Base-by-base conservation (phyloP, 2,113 vertebrate species). In the Octodon degus region DNA sequence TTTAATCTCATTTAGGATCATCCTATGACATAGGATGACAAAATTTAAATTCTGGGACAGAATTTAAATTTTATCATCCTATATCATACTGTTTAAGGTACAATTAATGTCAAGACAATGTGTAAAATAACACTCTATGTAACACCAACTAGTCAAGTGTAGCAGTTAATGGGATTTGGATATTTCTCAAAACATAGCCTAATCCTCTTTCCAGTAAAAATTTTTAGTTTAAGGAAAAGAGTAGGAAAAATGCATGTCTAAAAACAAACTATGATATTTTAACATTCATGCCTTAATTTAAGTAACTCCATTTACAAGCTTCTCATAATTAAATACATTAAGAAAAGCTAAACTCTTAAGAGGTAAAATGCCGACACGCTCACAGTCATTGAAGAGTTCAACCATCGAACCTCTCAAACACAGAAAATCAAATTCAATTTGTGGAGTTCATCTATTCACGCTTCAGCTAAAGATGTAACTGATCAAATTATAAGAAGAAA, bases 401-500 rank as follows among this genome's bases (percentile, higher is more conserved):
- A 65, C 12, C 40, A 14, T 47, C 11, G 5, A 94, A 22, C 43
- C 4, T 86, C 30, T 79, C 25, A 30, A 70, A 58, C 22, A 91
- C 5, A 97, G 43, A 62, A 34, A 50, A 80, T 7, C 80, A 91
- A 95, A 63, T 19, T 83, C 27, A 87, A 87, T 72, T 34, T 22
- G 19, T 67, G 24, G 87, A 77, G 47, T 30, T 86, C 37, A 24
- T 80, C 67, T 74, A 76, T 32, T 92, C 50, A 86, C 82, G 92
- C 27, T 70, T 90, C 72, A 63, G 32, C 62, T 83, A 58, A 34
- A 83, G 3, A 60, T 55, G 30, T 50, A 80, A 92, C 63, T 63
- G 20, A 82, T 84, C 24, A 95, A 86, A 60, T 68, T 72, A 40
- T 10, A 60, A 24, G 91, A 87, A 97, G 86, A 95, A 40, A 76